Percentiles rank a stretch among this genome's conserved stretches.
phyloP scores from a whole-genome alignment of 2,888 invertebrate genomes.

The Diabrotica balteata region DNA sequence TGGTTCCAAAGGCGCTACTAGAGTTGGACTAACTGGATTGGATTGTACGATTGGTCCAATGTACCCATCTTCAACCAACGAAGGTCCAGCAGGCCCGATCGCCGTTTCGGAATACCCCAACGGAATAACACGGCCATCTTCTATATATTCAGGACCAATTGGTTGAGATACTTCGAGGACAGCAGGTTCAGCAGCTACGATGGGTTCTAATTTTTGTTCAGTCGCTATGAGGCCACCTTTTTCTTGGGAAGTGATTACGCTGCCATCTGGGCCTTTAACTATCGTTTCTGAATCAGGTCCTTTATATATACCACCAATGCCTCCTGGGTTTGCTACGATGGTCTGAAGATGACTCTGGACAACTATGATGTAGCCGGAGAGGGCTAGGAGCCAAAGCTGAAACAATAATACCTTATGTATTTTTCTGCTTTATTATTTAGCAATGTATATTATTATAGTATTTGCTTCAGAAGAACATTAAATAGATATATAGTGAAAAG shows the following conservation, averaged over 20 bases:
- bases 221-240: conserved; percentile 44
- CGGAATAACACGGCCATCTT: conserved; percentile 3
- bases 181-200: conserved; percentile 43
- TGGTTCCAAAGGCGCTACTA: conserved; percentile 6
- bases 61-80: neutral
- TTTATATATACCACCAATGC: conserved; percentile 55
- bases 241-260: conserved; percentile 53
- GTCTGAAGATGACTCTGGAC: conserved; percentile 32
- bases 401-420: neutral
- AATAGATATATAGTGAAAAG: too few relatives aligned
- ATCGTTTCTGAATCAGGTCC: conserved; percentile 56
- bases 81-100: too few relatives aligned
- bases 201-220: conserved; percentile 35
- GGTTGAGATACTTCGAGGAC: neutral
- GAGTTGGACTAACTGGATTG: neutral
- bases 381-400: conserved; percentile 39
- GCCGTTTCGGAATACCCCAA: neutral
- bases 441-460: too few relatives aligned
- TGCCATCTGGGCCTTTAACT: conserved; percentile 58
- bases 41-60: neutral
- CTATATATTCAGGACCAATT: neutral
- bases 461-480: too few relatives aligned
- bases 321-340: conserved; percentile 50
- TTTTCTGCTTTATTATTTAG: too few relatives aligned
- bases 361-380: conserved; percentile 32